phyloP scores from a whole-genome alignment of 1,140 invertebrate species.

The Anastrepha ludens region DNA sequence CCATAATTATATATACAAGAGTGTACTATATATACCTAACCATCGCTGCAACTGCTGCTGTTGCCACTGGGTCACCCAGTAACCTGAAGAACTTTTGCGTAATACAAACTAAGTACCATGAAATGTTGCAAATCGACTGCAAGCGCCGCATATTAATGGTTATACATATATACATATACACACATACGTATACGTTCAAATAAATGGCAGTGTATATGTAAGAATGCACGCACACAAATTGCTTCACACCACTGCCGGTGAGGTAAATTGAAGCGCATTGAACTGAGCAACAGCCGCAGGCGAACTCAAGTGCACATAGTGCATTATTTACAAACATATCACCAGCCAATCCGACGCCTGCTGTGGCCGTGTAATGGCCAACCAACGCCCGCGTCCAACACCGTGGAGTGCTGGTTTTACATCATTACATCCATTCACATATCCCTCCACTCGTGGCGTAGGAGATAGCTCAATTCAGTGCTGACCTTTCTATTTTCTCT shows the following conservation, averaged over 20 bases:
- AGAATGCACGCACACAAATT: background rate
- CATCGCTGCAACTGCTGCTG: slow-evolving; percentile 49
- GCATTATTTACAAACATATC: background rate
- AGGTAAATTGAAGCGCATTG: background rate
- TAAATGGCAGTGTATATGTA: background rate
- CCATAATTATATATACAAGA: too few relatives aligned
- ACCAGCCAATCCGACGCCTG: background rate
- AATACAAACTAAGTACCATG: background rate
- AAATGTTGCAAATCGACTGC: background rate
- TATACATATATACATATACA: background rate
- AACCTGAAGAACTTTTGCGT: slow-evolving; percentile 69
- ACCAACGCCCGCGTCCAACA: slow-evolving; percentile 13
- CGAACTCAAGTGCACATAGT: background rate
- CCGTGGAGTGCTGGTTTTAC: background rate
- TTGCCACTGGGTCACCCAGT: slow-evolving; percentile 71
- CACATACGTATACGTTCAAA: background rate
- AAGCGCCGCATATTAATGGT: background rate
- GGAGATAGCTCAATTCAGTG: slow-evolving; percentile 34
- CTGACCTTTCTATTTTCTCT: background rate
- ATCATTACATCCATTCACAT: slow-evolving; percentile 4
- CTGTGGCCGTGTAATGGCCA: background rate
- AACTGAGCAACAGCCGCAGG: background rate
- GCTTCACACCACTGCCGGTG: background rate
- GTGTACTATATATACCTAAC: background rate
- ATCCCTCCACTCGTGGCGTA: background rate